Conservation (phyloP, 2,113 vertebrate genomes). For the Colinus virginianus region DNA sequence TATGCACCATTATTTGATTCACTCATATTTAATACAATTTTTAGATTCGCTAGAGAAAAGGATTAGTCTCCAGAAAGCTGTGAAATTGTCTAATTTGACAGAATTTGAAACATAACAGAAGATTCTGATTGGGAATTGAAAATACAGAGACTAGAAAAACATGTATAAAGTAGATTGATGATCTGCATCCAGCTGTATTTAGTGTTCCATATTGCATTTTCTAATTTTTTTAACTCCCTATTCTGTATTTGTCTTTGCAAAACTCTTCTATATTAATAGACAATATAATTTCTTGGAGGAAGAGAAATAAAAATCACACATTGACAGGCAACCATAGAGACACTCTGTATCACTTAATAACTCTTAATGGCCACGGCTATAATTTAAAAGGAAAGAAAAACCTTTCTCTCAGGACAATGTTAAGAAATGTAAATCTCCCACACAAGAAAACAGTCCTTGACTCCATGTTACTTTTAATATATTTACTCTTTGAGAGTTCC, state of each 20-base stretch:
- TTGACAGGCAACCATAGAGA: neutral
- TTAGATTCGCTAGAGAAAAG: conserved; percentile 31
- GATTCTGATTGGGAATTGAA: neutral
- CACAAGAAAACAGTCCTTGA: rapidly evolving
- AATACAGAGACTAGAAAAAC: neutral
- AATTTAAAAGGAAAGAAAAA: conserved; percentile 16
- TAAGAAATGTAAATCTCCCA: neutral
- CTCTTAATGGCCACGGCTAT: neutral
- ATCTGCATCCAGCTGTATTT: neutral
- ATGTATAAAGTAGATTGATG: neutral
- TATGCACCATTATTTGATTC: conserved; percentile 21
- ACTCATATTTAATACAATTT: conserved; percentile 29
- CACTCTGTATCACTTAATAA: neutral
- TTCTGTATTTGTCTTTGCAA: neutral
- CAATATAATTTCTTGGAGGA: neutral
- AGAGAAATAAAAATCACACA: neutral
- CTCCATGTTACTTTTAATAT: neutral
- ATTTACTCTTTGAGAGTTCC: neutral
- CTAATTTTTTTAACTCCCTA: neutral
- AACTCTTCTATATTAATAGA: neutral
- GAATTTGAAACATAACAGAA: neutral
- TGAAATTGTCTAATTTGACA: conserved; percentile 48
- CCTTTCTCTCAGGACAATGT: neutral
- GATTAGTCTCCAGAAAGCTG: conserved; percentile 24
- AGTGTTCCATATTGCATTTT: neutral